A percentile compares a stretch with the other conserved stretches of the same genome.
phyloP scores from a whole-genome alignment of 2,797 vertebrate genomes.

The Masticophis lateralis region DNA sequence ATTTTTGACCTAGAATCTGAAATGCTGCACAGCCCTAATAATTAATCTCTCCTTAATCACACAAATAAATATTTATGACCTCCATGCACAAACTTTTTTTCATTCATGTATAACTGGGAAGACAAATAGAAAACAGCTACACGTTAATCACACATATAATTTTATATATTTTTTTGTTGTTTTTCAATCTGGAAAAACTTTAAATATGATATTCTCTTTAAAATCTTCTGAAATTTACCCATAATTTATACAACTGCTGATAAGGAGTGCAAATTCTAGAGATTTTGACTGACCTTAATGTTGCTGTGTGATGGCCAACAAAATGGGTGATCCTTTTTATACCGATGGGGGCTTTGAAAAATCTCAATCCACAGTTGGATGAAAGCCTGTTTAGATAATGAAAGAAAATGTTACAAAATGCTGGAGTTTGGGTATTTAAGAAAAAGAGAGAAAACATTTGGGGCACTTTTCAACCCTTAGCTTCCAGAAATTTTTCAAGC shows the following conservation, averaged over 20 bases:
- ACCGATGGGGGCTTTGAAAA: conserved; percentile 44
- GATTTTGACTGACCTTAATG: not conserved
- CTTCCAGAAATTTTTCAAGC: not conserved
- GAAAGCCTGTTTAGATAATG: conserved; percentile 54
- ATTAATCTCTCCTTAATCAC: not conserved
- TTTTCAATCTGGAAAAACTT: not conserved
- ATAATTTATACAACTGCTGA: not conserved
- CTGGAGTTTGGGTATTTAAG: conserved; percentile 44
- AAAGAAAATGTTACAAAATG: conserved; percentile 44
- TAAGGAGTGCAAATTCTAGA: not conserved
- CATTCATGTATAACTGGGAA: not conserved
- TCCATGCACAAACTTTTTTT: not conserved
- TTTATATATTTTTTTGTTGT: not conserved
- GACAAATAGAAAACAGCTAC: not conserved
- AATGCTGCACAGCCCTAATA: not conserved
- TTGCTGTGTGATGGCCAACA: not conserved
- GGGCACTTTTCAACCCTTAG: conserved; percentile 14
- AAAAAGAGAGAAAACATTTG: conserved; percentile 42
- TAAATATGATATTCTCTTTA: not conserved
- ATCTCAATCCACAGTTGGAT: not conserved
- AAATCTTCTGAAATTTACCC: not conserved
- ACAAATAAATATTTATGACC: not conserved
- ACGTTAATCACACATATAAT: not conserved
- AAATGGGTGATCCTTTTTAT: not conserved
- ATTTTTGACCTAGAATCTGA: not conserved